Evolutionary conservation across 2,113 vertebrate species (phyloP).

Genomic region (Petroica traversi): DNA sequence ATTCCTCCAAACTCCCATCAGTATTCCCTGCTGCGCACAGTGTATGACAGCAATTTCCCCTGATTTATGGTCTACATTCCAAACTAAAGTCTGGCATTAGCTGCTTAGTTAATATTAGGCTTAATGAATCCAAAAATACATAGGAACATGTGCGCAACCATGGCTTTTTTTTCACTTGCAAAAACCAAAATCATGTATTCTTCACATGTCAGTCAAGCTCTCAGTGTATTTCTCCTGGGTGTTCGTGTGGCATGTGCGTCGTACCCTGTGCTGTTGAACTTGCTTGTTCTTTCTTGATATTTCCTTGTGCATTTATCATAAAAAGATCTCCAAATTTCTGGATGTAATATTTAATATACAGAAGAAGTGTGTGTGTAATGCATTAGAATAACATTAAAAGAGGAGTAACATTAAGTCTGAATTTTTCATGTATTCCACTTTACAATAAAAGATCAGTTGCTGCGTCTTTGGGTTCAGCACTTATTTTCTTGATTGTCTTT

Average conservation of each 20-base stretch:
- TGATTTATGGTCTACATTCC: background rate
- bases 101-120: background rate
- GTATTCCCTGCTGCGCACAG: background rate
- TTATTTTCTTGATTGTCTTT: slow-evolving; percentile 5
- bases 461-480: background rate
- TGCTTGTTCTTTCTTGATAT: background rate
- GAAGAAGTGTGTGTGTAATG: background rate
- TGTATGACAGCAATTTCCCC: fast-evolving
- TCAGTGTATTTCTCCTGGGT: background rate
- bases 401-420: background rate
- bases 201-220: background rate
- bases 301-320: background rate
- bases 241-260: fast-evolving
- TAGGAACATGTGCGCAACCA: background rate
- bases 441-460: background rate
- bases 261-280: background rate
- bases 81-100: background rate
- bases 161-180: background rate
- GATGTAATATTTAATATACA: background rate
- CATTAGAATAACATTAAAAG: background rate
- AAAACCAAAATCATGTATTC: background rate
- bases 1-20: background rate
- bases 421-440: background rate
- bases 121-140: background rate
- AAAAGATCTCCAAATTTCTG: background rate